phyloP scores from a whole-genome alignment of 2,113 vertebrate genomes.

The Xenotilapia longispinis region DNA sequence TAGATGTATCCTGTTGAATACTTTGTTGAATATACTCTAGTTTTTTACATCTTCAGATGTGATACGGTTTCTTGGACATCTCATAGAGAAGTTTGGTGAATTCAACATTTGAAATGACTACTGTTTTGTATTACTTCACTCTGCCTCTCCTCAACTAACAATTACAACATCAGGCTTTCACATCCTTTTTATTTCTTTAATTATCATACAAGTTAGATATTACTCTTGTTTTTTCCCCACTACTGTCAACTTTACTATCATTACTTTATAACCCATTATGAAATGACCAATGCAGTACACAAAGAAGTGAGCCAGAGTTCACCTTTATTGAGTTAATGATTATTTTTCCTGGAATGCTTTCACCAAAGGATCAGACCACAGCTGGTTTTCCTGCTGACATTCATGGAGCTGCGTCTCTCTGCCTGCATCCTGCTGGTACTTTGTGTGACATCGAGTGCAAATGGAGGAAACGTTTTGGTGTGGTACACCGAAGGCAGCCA shows the following conservation, averaged over 20 bases:
- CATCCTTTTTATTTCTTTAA: background rate
- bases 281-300: background rate
- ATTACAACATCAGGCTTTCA: background rate
- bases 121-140: background rate
- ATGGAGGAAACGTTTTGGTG: conserved; percentile 70
- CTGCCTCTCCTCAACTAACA: background rate
- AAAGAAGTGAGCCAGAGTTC: background rate
- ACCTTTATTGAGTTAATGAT: conserved; percentile 38
- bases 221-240: background rate
- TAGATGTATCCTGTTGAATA: background rate
- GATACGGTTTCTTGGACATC: background rate
- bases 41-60: background rate
- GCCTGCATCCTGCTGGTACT: conserved; percentile 48
- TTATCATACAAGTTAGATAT: background rate
- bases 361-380: background rate
- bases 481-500: conserved; percentile 77
- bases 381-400: background rate
- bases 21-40: background rate
- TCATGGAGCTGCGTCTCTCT: conserved; percentile 10
- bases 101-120: background rate
- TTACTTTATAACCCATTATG: background rate
- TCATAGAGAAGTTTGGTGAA: background rate
- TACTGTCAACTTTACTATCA: background rate
- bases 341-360: background rate
- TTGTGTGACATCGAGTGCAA: conserved; percentile 7